Evolutionary conservation across 1,140 invertebrate genomes (phyloP).

Genomic region (Mamestra configurata): DNA sequence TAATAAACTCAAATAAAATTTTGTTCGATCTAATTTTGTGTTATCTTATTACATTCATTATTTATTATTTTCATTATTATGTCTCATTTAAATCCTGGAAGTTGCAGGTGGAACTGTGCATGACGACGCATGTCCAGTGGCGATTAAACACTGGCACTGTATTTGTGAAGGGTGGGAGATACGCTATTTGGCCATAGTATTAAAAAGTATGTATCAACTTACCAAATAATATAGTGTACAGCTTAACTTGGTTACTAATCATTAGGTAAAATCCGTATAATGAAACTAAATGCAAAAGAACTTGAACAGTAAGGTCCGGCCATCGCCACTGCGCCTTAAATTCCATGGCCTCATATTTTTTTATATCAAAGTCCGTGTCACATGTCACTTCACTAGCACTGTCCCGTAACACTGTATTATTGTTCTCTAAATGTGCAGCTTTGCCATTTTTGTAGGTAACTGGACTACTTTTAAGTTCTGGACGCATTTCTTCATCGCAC

Average conservation of each 20-base stretch:
- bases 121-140: too few species aligned
- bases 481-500: slow-evolving; percentile 55
- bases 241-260: slow-evolving; percentile 89
- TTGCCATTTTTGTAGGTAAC: slow-evolving; percentile 56
- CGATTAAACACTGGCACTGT: too few species aligned
- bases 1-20: too few species aligned
- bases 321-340: slow-evolving; percentile 91
- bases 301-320: slow-evolving; percentile 91
- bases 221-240: slow-evolving; percentile 92
- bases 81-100: too few species aligned
- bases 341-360: slow-evolving; percentile 81
- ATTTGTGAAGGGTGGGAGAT: too few species aligned
- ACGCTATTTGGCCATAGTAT: too few species aligned
- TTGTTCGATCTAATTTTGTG: too few species aligned
- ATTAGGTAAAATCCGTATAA: slow-evolving; percentile 92
- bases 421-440: slow-evolving; percentile 65
- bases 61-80: too few species aligned
- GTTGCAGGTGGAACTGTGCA: too few species aligned
- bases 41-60: too few species aligned
- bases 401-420: slow-evolving; percentile 64
- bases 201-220: too few species aligned
- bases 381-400: slow-evolving; percentile 63
- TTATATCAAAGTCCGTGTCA: slow-evolving; percentile 75
- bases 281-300: slow-evolving; percentile 91
- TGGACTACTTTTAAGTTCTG: slow-evolving; percentile 66